These are phyloP conservation scores for Drosophila lacteicornis DNA, from an alignment of 1,140 invertebrate genomes.

Conservation along the genomic window DNA sequence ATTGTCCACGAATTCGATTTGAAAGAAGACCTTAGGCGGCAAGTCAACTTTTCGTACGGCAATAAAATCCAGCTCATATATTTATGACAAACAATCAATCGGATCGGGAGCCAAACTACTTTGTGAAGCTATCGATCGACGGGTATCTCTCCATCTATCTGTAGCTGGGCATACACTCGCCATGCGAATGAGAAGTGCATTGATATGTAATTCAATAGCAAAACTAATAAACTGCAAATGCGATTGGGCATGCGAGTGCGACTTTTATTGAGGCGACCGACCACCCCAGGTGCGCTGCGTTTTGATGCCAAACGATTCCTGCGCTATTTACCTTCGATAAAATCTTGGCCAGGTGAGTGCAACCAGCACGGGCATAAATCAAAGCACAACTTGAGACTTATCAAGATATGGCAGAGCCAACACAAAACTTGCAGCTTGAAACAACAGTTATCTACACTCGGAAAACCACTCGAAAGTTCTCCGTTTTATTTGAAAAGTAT, in stretches of 20 bases:
- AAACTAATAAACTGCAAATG: conserved; percentile 78
- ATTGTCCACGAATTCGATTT: background rate
- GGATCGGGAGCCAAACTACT: conserved; percentile 24
- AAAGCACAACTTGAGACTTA: conserved; percentile 49
- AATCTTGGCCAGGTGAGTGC: conserved; percentile 42
- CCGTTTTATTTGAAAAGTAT: too few species aligned
- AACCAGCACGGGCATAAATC: conserved; percentile 69
- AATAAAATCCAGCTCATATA: conserved; percentile 38
- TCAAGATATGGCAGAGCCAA: conserved; percentile 23
- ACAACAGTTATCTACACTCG: conserved; percentile 52
- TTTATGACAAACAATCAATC: conserved; percentile 54
- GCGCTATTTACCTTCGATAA: conserved; percentile 51
- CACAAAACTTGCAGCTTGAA: conserved; percentile 41
- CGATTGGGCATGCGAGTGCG: conserved; percentile 12
- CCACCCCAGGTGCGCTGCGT: conserved; percentile 51
- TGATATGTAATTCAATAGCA: conserved; percentile 78
- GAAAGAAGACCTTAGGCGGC: background rate
- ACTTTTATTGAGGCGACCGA: conserved; percentile 34
- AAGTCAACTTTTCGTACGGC: conserved; percentile 5
- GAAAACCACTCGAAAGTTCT: background rate
- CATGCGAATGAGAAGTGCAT: conserved; percentile 31
- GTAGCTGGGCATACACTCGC: conserved; percentile 5
- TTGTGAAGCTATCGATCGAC: conserved; percentile 48
- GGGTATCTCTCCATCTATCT: conserved; percentile 21
- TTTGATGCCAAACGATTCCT: conserved; percentile 37